These are phyloP conservation scores for Melanotaenia maccullochi DNA, from an alignment of 2,797 vertebrate species.

Conservation along the genomic window DNA sequence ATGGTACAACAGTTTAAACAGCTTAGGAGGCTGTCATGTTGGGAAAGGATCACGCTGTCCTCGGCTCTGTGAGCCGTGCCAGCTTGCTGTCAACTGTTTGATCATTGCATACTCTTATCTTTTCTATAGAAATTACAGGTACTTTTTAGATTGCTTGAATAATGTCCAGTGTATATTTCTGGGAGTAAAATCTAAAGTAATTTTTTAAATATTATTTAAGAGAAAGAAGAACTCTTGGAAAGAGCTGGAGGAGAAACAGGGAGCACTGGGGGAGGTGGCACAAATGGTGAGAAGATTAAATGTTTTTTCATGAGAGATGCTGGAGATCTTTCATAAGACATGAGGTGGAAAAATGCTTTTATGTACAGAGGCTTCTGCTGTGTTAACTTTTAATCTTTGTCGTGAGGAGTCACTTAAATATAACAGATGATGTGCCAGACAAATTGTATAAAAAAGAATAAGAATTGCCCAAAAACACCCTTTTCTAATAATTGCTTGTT, in stretches of 20 bases:
- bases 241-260: slow-evolving; percentile 17
- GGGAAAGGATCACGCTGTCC: slow-evolving; percentile 64
- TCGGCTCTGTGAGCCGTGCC: slow-evolving; percentile 54
- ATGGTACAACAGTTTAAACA: slow-evolving; percentile 66
- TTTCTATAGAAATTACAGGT: not conserved
- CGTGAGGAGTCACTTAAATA: slow-evolving; percentile 9
- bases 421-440: slow-evolving; percentile 1
- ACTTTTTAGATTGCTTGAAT: slow-evolving; percentile 12
- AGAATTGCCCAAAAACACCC: not conserved
- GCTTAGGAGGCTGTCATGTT: slow-evolving; percentile 66
- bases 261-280: slow-evolving; percentile 14
- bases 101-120: slow-evolving; percentile 11
- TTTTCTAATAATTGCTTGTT: not conserved
- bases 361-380: not conserved
- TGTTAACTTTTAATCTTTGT: slow-evolving; percentile 15
- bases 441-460: not conserved
- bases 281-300: slow-evolving; percentile 40
- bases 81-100: slow-evolving; percentile 47
- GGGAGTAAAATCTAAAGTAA: slow-evolving; percentile 13
- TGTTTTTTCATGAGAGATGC: slow-evolving; percentile 16
- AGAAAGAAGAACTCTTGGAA: slow-evolving; percentile 27
- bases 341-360: not conserved
- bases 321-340: not conserved
- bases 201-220: slow-evolving; percentile 6
- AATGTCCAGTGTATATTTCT: slow-evolving; percentile 13